Base-by-base conservation (phyloP, 2,113 vertebrate genomes). In the Ophiodon elongatus region DNA sequence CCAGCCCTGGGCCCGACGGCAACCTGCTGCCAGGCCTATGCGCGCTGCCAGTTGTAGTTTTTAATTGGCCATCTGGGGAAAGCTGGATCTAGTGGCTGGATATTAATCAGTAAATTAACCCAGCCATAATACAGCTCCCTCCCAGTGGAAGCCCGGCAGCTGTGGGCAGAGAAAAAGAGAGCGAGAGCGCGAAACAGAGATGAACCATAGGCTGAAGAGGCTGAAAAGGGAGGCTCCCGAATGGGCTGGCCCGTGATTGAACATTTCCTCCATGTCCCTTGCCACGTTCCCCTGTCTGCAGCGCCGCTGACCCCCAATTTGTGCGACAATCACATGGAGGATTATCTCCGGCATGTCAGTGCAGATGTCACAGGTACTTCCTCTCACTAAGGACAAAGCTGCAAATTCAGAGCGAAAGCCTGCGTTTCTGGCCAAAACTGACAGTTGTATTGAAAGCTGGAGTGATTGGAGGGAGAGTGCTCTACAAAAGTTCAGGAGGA, bases 51-150 rank as follows among this genome's bases (percentile, higher is more conserved):
- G 98, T 99, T 98, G 98, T 98, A 98, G 96, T 97, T 99, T 99
- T 99, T 99, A 99, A 99, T 99, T 99, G 98, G 98, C 97, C 98
- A 98, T 99, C 97, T 99, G 97, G 98, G 98, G 98, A 98, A 98
- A 99, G 97, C 96, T 95, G 96, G 98, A 98, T 98, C 97, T 97
- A 97, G 97, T 97, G 97, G 97, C 98, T 99, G 95, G 98, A 99
- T 98, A 99, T 99, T 99, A 98, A 99, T 99, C 97, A 99, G 97
- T 97, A 98, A 99, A 99, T 99, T 99, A 99, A 99, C 98, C 97
- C 96, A 99, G 97, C 96, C 97, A 97, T 98, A 98, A 98, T 98
- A 97, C 97, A 96, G 96, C 94, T 90, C 90, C 96, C 88, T 98
- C 98, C 98, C 98, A 95, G 94, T 85, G 97, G 98, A 97, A 95